Evolutionary conservation across 1,140 invertebrate genomes (phyloP).

Genomic region (Tribolium madens): DNA sequence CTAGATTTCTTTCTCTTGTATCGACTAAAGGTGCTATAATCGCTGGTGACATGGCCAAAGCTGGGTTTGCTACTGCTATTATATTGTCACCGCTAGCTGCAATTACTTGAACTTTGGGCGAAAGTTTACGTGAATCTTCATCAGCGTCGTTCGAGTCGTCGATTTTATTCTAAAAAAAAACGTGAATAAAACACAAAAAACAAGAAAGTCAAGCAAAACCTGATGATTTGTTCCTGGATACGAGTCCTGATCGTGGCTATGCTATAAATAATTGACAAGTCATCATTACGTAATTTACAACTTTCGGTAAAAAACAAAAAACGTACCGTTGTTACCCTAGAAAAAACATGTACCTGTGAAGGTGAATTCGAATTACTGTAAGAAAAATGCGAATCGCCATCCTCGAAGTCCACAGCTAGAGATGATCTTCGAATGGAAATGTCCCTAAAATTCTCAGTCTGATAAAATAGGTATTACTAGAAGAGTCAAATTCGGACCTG

Average conservation of each 20-base stretch:
- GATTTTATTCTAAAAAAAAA: constrained; percentile 58
- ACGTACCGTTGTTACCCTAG: not conserved
- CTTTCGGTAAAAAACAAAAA: not conserved
- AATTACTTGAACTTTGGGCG: constrained; percentile 78
- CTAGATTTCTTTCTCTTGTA: constrained; percentile 50
- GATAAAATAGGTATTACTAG: too few species aligned
- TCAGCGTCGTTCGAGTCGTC: constrained; percentile 68
- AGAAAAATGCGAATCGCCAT: constrained; percentile 79
- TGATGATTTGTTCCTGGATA: constrained; percentile 23
- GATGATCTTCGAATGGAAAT: constrained; percentile 67
- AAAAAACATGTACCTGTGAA: constrained; percentile 69
- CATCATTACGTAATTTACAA: not conserved
- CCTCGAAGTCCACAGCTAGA: constrained; percentile 73
- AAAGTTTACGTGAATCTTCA: constrained; percentile 68
- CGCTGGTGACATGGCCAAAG: constrained; percentile 72
- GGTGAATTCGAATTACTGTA: constrained; percentile 82
- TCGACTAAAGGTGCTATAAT: constrained; percentile 58
- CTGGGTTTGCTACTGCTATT: constrained; percentile 89
- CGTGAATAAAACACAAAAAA: not conserved
- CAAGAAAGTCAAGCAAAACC: not conserved
- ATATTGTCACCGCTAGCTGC: constrained; percentile 87
- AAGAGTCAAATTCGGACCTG: too few species aligned
- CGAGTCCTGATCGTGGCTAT: constrained; percentile 57
- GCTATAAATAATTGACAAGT: constrained; percentile 45
- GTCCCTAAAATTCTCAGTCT: constrained; percentile 63